Base-by-base conservation (phyloP, 2,113 vertebrate genomes). In the Nematolebias whitei region DNA sequence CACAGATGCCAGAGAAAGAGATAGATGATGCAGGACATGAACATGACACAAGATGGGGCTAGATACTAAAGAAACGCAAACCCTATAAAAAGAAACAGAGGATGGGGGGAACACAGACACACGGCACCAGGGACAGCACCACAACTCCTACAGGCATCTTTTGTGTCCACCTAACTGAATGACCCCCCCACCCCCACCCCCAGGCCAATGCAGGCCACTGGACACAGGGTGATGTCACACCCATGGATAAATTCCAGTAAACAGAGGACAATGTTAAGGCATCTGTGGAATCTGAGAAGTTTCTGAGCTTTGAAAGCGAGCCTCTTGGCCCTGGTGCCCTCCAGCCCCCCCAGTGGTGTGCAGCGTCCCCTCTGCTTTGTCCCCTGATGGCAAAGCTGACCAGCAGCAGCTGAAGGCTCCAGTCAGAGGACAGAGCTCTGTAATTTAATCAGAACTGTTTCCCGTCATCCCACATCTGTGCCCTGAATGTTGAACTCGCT, bases 281-380 rank as follows among this genome's bases (percentile, higher is more conserved):
- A 90, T 91, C 68, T 81, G 54, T 40, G 88, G 90, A 92, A 92
- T 92, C 71, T 74, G 74, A 41, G 56, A 72, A 83, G 66, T 86
- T 87, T 88, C 86, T 87, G 87, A 65, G 1, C 32, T 67, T 63
- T 86, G 62, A 78, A 82, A 88, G 88, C 47, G 75, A 55, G 43
- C 49, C 35, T 43, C 24, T 18, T 66, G 87, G 85, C 74, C 83
- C 9, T 0, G 29, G 10, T 85, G 88, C 53, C 88, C 82, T 71
- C 22, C 58, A 32, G 80, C 55, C 45, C 32, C 23, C 57, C 68
- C 73, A 54, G 80, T 35, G 64, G 55, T 78, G 79, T 58, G 71
- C 43, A 74, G 45, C 11, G 69, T 74, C 67, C 41, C 45, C 20
- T 22, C 47, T 80, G 89, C 84, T 86, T 87, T 91, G 86, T 90